Evolutionary conservation across 1,140 invertebrate genomes (phyloP).

Genomic region (Bilobella aurantiaca): DNA sequence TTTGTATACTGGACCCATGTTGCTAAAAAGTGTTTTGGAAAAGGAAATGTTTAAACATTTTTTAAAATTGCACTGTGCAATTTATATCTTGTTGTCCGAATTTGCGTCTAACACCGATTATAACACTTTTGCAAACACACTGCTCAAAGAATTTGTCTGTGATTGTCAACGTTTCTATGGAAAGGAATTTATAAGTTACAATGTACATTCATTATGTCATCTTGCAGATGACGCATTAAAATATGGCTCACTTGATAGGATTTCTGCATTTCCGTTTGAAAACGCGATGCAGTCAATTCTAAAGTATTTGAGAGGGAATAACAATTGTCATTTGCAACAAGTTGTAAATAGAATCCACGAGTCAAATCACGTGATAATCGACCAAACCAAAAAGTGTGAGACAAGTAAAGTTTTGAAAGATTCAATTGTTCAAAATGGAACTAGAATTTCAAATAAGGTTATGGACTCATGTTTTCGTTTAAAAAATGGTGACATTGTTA

Average conservation of each 20-base stretch:
- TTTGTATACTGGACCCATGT: neutral
- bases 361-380: neutral
- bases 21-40: neutral
- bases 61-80: conserved; percentile 4
- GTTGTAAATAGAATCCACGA: neutral
- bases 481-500: too few species aligned
- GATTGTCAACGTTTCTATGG: neutral
- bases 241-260: conserved; percentile 6
- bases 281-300: conserved; percentile 4
- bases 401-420: too few species aligned
- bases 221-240: conserved; percentile 5
- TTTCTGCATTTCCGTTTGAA: conserved; percentile 8
- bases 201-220: conserved; percentile 4
- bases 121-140: neutral
- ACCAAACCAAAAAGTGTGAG: neutral
- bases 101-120: neutral
- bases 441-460: too few species aligned
- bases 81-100: neutral
- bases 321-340: conserved; percentile 13
- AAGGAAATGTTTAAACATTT: neutral
- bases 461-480: too few species aligned
- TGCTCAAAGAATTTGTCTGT: neutral
- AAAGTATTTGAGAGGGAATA: neutral
- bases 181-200: conserved; percentile 5
- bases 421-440: too few species aligned